Evolutionary conservation across 2,113 vertebrate genomes (phyloP).

Genomic region (Numida meleagris): DNA sequence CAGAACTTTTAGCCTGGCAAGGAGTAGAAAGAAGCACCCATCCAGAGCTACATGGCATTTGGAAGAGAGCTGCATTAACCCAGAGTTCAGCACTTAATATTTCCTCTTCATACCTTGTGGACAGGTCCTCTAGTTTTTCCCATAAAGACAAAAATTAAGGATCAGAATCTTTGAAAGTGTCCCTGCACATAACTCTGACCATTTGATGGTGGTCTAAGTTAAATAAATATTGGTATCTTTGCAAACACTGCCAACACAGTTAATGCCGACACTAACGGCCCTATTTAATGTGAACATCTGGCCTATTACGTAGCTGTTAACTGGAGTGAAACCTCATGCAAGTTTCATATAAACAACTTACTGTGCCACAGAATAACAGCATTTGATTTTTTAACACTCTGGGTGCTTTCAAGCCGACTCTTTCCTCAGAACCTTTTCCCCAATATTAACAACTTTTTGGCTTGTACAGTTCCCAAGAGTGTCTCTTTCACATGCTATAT

Average conservation of each 20-base stretch:
- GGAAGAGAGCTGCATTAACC: neutral
- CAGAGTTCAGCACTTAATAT: neutral
- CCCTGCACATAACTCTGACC: neutral
- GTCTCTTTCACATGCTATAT: neutral
- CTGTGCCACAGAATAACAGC: neutral
- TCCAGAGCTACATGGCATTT: accelerated
- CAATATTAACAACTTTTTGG: neutral
- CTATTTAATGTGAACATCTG: slow-evolving; percentile 10
- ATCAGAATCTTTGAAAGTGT: neutral
- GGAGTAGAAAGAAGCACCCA: neutral
- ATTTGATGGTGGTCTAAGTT: neutral
- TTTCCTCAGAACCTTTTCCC: neutral
- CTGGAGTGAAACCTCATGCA: slow-evolving; percentile 12
- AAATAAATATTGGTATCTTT: slow-evolving; percentile 4
- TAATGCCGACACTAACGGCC: neutral
- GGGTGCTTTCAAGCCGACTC: neutral
- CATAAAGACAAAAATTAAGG: neutral
- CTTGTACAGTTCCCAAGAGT: neutral
- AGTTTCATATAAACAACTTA: neutral
- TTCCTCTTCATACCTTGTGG: neutral
- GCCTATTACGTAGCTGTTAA: neutral
- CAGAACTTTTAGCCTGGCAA: neutral
- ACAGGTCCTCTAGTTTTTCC: neutral
- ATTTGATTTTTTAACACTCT: neutral
- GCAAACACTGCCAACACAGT: neutral